Percentiles rank a stretch among this genome's conserved stretches.
Evolutionary conservation across 2,113 vertebrate genomes (phyloP).

Genomic region (Ramphastos sulfuratus): DNA sequence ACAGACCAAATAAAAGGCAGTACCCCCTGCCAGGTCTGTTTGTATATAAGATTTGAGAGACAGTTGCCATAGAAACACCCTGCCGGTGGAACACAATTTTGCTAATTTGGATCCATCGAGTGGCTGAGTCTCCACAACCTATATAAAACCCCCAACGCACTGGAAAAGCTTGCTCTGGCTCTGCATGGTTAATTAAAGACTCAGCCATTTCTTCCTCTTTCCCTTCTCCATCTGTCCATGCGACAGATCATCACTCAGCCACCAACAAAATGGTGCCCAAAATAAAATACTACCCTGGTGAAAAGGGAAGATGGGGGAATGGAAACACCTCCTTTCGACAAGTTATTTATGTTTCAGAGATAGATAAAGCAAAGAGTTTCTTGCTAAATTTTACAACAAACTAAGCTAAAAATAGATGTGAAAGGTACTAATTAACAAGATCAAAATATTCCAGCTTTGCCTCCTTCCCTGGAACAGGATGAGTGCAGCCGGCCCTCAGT

Average conservation of each 20-base stretch:
- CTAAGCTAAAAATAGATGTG: background rate
- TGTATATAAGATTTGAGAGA: conserved; percentile 75
- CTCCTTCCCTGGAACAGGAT: background rate
- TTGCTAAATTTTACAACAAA: background rate
- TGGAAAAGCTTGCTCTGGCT: conserved; percentile 65
- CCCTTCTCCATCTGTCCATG: conserved; percentile 71
- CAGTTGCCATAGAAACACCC: conserved; percentile 83
- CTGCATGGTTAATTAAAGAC: conserved; percentile 74
- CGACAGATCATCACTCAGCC: conserved; percentile 52
- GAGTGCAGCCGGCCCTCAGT: background rate
- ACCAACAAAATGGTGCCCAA: conserved; percentile 56
- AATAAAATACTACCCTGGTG: conserved; percentile 35
- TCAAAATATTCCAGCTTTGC: background rate
- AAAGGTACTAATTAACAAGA: conserved; percentile 20
- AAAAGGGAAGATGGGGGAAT: conserved; percentile 36
- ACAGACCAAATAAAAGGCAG: conserved; percentile 67
- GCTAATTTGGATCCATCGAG: conserved; percentile 75
- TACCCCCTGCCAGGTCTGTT: conserved; percentile 73
- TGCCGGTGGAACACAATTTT: conserved; percentile 73
- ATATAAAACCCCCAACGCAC: conserved; percentile 52
- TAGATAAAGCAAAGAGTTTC: background rate
- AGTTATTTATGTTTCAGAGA: conserved; percentile 16
- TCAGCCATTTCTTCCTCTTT: conserved; percentile 66
- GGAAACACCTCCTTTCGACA: conserved; percentile 21
- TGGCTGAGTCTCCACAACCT: conserved; percentile 39